A percentile compares a stretch with the other conserved stretches of the same genome.
These are phyloP conservation scores for Brachyistius frenatus DNA, from an alignment of 2,113 vertebrate genomes.

Conservation along the genomic window DNA sequence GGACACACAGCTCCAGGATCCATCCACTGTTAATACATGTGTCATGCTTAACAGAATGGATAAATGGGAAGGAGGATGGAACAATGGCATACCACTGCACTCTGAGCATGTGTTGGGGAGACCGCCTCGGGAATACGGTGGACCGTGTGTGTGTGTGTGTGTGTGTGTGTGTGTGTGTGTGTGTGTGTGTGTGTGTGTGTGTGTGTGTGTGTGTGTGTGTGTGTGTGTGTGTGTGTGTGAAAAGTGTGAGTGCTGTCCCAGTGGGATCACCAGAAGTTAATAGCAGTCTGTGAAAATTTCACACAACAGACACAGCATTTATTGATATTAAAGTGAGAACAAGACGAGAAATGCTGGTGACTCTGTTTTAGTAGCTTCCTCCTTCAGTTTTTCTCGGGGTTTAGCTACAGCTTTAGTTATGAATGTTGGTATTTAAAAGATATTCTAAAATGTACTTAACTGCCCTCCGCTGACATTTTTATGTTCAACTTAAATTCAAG, in stretches of 20 bases:
- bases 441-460: too few species aligned
- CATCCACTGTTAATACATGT: slow-evolving; percentile 84
- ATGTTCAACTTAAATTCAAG: too few species aligned
- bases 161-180: slow-evolving; percentile 27
- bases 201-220: slow-evolving; percentile 53
- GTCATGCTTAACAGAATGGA: slow-evolving; percentile 86
- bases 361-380: not conserved
- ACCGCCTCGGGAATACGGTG: slow-evolving; percentile 64
- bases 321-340: not conserved
- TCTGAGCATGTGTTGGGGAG: slow-evolving; percentile 70
- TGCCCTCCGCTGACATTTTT: not conserved
- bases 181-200: slow-evolving; percentile 59
- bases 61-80: slow-evolving; percentile 81
- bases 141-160: slow-evolving; percentile 58
- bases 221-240: slow-evolving; percentile 32
- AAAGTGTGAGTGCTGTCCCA: slow-evolving; percentile 39
- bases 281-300: slow-evolving; percentile 47
- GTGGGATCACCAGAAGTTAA: slow-evolving; percentile 65
- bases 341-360: not conserved
- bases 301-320: slow-evolving; percentile 14
- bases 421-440: too few species aligned
- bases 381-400: not conserved
- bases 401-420: not conserved
- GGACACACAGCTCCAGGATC: slow-evolving; percentile 84
- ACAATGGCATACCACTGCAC: slow-evolving; percentile 78